Evolutionary conservation across 2,888 invertebrate genomes (phyloP), one percentile per base, ranked within the genome.

Genomic region (Lordiphosa andalusiaca): DNA sequence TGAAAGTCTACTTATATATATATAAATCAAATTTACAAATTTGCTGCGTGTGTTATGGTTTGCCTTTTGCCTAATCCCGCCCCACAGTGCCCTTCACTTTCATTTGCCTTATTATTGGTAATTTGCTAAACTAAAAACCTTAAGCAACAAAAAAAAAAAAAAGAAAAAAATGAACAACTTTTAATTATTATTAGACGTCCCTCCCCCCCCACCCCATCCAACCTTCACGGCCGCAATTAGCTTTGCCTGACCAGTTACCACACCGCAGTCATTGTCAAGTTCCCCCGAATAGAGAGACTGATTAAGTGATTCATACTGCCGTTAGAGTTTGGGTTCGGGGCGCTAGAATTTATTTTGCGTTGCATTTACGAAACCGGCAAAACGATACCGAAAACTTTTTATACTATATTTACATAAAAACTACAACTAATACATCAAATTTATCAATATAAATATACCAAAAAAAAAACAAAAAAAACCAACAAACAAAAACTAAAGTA

Each of bases 61-160:
- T 72, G 72, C 70, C 67, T 75, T 64, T 66, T 57, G 30, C 66
- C 46, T 55, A 53, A 61, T 61, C 71, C 75, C 77, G 71, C 77
- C 77, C 71, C 75, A 30, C 30, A 85, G 86, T 86, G 87, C 86
- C 86, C 87, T 87, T 83, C 77, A 71, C 80, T 86, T 87, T 86
- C 69, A 68, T 86, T 86, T 87, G 86, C 86, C 86, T 87, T 87
- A 86, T 81, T 83, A 75, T 73, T 64, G 73, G 69, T 75, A 64
- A 75, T 82, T 78, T 75, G 72, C 68, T 63, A 65, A 76, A 53
- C 54, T 65, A 58, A 68, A 68, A 57, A 69, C 54, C 73, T 39
- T 65, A 75, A 80, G 70, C 73, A 68, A 44, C 13, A 44, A 44
- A 30, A 16, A 13, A 10, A 30, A 30, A 10, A 30, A 77, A 64